Conservation (phyloP, 2,888 invertebrate genomes). For the Caenorhabditis drosophilae region DNA sequence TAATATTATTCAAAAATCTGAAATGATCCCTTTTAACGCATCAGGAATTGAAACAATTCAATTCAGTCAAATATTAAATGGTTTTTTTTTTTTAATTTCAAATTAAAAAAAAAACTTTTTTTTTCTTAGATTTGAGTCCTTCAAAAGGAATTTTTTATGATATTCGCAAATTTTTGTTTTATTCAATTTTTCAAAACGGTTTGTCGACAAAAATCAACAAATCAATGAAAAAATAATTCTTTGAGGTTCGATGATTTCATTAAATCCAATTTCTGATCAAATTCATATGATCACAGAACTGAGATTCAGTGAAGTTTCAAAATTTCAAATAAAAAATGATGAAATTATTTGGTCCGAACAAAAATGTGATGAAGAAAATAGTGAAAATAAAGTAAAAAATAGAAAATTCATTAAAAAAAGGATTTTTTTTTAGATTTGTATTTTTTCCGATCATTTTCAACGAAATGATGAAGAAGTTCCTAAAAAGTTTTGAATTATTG, state of each 20-base stretch:
- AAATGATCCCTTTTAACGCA: constrained; percentile 49
- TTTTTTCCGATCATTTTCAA: constrained; percentile 45
- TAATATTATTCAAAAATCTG: constrained; percentile 52
- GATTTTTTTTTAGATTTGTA: constrained; percentile 46
- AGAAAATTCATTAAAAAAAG: too few relatives aligned
- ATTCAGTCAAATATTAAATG: too few relatives aligned
- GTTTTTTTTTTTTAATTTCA: too few relatives aligned
- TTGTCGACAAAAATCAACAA: constrained; percentile 12
- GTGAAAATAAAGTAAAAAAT: too few relatives aligned
- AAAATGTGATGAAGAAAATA: constrained; percentile 43
- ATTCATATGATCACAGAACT: constrained; percentile 26
- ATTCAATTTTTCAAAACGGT: constrained; percentile 56
- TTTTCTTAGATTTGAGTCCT: constrained; percentile 45
- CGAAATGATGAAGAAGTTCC: constrained; percentile 35
- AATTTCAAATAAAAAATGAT: constrained; percentile 22
- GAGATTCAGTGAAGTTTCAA: constrained; percentile 18
- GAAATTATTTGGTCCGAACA: constrained; percentile 39
- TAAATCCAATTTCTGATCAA: constrained; percentile 30
- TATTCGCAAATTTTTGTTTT: constrained; percentile 36
- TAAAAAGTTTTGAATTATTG: constrained; percentile 14
- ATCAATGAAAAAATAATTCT: background rate
- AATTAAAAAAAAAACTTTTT: constrained; percentile 12
- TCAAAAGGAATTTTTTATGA: constrained; percentile 55
- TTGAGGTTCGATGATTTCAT: constrained; percentile 26
- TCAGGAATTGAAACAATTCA: constrained; percentile 45